Evolutionary conservation across 2,888 invertebrate species (phyloP), one percentile per base, ranked within the genome.

Genomic region (Orthosia gothica): DNA sequence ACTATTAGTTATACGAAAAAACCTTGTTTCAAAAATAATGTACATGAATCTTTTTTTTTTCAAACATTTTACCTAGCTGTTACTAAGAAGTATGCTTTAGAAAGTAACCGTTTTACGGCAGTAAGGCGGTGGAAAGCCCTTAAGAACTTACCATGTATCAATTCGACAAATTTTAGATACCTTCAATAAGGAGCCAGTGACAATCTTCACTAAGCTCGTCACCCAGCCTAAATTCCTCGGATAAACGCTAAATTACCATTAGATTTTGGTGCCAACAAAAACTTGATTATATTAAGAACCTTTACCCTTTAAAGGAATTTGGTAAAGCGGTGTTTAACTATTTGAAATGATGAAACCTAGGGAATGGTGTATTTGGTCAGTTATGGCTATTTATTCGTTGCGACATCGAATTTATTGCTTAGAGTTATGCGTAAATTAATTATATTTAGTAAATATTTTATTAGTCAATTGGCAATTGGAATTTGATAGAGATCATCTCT

Each of bases 181-280:
- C 40, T 9, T 9, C 40, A 40, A 40, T 40, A 40, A 40, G 9
- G 32, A 32, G 32, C 3, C 5, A 49, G 18, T 15, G 5, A 20
- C 47, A 32, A 15, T 49, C 7, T 23, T 26, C 1, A 40, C 32
- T 23, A n/a, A 57, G 13, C 13, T 47, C n/a, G 32, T 3, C 3
- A 11, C 5, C 1, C 18, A 54, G 18, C 71, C 63, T 79, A 64
- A 79, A 74, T 79, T 70, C 50, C 74, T 49, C 2, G 23, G 65
- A 67, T 40, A 45, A 74, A 20, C 67, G 16, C 16, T 5, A n/a
- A 57, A 74, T 86, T 75, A 63, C 20, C 74, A 76, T 86, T 52
- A 70, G 40, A 52, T 63, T 74, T 75, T 70, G 68, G 79, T 57
- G n/a, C 3, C 20, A 64, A 72, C 76, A 84, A 87, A 82, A 84